Evolutionary conservation across 2,888 invertebrate genomes (phyloP).

Genomic region (Marronus borbonicus): DNA sequence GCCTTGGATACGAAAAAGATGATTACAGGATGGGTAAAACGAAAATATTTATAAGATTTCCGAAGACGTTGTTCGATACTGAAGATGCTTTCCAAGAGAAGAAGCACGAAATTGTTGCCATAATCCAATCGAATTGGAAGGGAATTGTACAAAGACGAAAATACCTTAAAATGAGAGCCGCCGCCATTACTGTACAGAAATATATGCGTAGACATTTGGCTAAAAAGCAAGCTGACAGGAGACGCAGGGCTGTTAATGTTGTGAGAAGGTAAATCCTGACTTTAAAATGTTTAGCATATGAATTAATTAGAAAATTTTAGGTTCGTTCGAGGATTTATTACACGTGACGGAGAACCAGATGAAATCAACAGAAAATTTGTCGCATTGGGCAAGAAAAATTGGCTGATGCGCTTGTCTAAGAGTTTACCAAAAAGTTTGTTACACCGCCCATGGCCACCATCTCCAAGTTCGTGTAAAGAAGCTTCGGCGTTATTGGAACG

Average conservation of each 20-base stretch:
- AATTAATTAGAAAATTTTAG: slow-evolving; percentile 56
- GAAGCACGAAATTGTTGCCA: slow-evolving; percentile 89
- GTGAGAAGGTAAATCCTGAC: slow-evolving; percentile 74
- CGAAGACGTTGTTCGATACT: slow-evolving; percentile 90
- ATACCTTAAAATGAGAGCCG: slow-evolving; percentile 78
- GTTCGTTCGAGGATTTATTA: slow-evolving; percentile 84
- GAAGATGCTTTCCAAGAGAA: slow-evolving; percentile 92
- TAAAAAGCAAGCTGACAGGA: slow-evolving; percentile 76
- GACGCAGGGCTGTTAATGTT: slow-evolving; percentile 80
- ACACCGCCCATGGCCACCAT: slow-evolving; percentile 83
- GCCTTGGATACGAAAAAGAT: slow-evolving; percentile 80
- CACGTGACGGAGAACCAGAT: slow-evolving; percentile 85
- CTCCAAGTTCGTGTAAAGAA: slow-evolving; percentile 84
- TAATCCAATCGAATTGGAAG: slow-evolving; percentile 88
- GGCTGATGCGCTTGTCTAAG: slow-evolving; percentile 81
- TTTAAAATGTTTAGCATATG: neutral
- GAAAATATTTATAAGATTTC: slow-evolving; percentile 93
- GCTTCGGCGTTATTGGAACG: slow-evolving; percentile 79
- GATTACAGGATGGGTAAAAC: slow-evolving; percentile 92
- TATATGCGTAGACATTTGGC: slow-evolving; percentile 84
- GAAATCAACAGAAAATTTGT: slow-evolving; percentile 86
- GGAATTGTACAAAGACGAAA: slow-evolving; percentile 81
- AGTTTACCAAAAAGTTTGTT: slow-evolving; percentile 81
- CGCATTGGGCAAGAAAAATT: slow-evolving; percentile 84
- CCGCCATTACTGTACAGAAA: slow-evolving; percentile 83